Evolutionary conservation across 2,888 invertebrate species (phyloP), one percentile per base, ranked within the genome.

Genomic region (Acanthosepion pharaonis): DNA sequence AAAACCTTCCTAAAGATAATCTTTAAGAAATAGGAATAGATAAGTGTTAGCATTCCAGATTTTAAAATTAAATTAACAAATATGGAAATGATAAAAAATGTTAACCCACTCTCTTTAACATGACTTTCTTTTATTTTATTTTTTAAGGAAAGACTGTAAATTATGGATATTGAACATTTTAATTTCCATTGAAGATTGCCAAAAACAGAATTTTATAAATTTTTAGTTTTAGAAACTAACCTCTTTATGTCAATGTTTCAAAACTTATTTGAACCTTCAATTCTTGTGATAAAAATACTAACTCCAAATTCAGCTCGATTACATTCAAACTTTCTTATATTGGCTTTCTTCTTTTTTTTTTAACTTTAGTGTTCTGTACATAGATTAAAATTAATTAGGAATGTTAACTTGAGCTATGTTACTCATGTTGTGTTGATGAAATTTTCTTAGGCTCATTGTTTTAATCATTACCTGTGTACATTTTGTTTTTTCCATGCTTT

Each of bases 401-500:
- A 4, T 49, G 1, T 92, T 28, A 28, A 48, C 48, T 93, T 93
- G 28, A 48, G 93, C 33, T 93, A 15, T 51, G 25, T 93, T 51
- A 18, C 49, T n/a, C 6, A 15, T 78, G n/a, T 78, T n/a, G 11
- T 78, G 8, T 78, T 78, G n/a, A 78, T 78, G 78, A 78, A 78
- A 78, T 78, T 28, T 78, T 15, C n/a, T 78, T 78, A 78, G 78
- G 78, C n/a, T 78, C n/a, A 78, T 78, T 78, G 78, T 78, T 78
- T 78, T 78, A 78, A 78, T 78, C 78, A 78, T 78, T 78, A n/a
- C 78, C n/a, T 78, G 78, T 78, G 78, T 78, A 78, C 78, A 78
- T 78, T 92, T 92, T 92, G 28, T 51, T 92, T 49, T 92, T 92
- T 92, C 92, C 92, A 92, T 92, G 92, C 92, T 92, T 92, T 92